Base-by-base conservation (phyloP, 2,113 vertebrate genomes). In the Halcyon malimbica region DNA sequence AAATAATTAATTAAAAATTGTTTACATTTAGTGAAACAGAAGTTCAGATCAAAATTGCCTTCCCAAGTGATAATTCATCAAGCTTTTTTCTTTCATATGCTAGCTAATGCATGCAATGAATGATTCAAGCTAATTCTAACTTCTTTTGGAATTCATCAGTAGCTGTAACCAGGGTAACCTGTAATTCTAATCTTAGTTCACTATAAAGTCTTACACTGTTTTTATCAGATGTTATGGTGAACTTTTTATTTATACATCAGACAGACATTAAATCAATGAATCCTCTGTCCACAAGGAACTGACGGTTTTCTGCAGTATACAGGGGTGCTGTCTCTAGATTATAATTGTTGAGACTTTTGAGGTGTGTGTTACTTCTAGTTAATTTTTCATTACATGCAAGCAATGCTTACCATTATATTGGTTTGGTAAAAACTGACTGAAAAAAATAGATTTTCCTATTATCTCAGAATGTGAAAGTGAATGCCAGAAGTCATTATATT, bases 1-100 rank as follows among this genome's bases (percentile, higher is more conserved):
- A 90, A 77, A 83, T 92, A 90, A 65, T 33, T 84, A 95, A 94
- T 95, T 95, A 89, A 93, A 95, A 57, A n/a, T 82, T 94, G 88
- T 96, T 95, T 96, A 92, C 93, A 87, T 84, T 93, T 93, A 79
- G 41, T 56, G 63, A 91, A 95, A 75, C 74, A 86, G 63, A 57
- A 93, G 24, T 76, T 90, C 56, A 48, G 64, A 86, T 92, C 76
- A 92, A 69, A 95, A 95, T 81, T 95, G 9, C 69, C 48, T 92
- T 88, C 56, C 42, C 62, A 46, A 86, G 33, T 82, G 83, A 82
- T 79, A 92, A 92, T 71, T 89, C 86, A 35, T 92, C 48, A 87
- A 93, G 33, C 1, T 56, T 79, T 84, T 85, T 91, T 74, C 73
- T 68, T 94, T 94, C 57, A 28, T 39, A 35, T 41, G 26, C 60